These are phyloP conservation scores for Lates calcarifer DNA, from an alignment of 2,113 vertebrate species.

Conservation along the genomic window DNA sequence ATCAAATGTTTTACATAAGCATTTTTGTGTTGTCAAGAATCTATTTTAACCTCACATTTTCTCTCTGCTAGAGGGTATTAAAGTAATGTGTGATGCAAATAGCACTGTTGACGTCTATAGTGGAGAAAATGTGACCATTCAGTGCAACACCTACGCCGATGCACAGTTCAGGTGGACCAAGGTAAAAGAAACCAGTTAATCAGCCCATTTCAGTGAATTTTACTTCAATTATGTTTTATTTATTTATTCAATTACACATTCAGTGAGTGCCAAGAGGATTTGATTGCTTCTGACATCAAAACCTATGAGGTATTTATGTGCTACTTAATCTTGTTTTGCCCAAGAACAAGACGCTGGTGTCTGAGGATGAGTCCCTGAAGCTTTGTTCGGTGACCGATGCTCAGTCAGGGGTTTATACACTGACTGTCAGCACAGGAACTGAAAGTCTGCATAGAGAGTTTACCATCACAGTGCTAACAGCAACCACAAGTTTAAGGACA, in stretches of 20 bases:
- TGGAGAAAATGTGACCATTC: constrained; percentile 70
- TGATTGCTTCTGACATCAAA: constrained; percentile 3
- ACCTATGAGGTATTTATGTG: neutral
- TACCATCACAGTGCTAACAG: constrained; percentile 54
- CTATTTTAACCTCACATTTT: neutral
- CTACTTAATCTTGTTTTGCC: constrained; percentile 38
- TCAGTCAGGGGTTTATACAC: constrained; percentile 70
- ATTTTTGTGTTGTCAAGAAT: neutral
- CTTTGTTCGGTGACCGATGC: constrained; percentile 60
- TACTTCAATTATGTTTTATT: neutral
- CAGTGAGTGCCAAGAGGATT: neutral
- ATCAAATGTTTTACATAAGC: neutral
- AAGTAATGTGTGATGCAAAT: constrained; percentile 57
- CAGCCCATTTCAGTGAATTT: neutral
- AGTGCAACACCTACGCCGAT: constrained; percentile 24
- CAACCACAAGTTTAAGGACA: constrained; percentile 44
- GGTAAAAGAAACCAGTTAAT: constrained; percentile 53
- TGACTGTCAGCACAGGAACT: constrained; percentile 59
- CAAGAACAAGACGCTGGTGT: constrained; percentile 64
- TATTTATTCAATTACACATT: neutral
- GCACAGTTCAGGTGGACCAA: constrained; percentile 75
- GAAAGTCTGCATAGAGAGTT: constrained; percentile 53
- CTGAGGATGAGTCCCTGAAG: constrained; percentile 56
- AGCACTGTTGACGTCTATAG: constrained; percentile 22
- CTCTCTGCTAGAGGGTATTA: constrained; percentile 60